Evolutionary conservation across 2,888 invertebrate genomes (phyloP), one percentile per base, ranked within the genome.

Genomic region (Eupithecia vulgata): DNA sequence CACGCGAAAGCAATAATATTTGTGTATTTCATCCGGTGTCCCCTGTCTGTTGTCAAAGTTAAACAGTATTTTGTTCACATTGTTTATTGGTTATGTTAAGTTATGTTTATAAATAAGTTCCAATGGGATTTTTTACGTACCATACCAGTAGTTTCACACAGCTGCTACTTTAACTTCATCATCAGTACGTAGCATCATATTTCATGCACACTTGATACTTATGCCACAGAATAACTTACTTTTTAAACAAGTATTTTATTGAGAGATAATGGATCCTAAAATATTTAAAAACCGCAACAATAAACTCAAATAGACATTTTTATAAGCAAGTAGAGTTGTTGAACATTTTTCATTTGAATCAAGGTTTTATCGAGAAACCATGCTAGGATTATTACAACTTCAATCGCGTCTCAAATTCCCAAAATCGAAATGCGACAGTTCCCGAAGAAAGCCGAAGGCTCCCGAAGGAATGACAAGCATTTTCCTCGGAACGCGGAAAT

Each of bases 401-500:
- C 21, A 35, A 73, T 67, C 68, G 45, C 68, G 70, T 72, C 65
- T 79, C 73, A 67, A 72, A 68, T 64, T 67, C 69, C 71, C 61
- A 74, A 76, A 74, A 72, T 78, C 80, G 78, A 82, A 82, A 79
- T 71, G 76, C 78, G 76, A 77, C 79, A 81, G 81, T 72, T 76
- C 67, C 85, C 92, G 93, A 92, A 88, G 87, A 82, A 81, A 64
- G 71, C 85, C 93, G 92, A 90, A 85, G 84, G 81, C 81, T 82
- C 83, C 90, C 92, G 93, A 93, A 90, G 89, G 90, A 91, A 90
- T 90, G 91, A 90, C 91, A 90, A 86, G 87, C 87, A 90, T 89
- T 93, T 92, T 93, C 92, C 93, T 84, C 87, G 92, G 94, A 94
- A 94, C 94, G 94, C 94, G 94, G 94, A 94, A 94, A 94, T 92